Evolutionary conservation across 2,113 vertebrate genomes (phyloP), one percentile per base, ranked within the genome.

Genomic region (Ochotona curzoniae): DNA sequence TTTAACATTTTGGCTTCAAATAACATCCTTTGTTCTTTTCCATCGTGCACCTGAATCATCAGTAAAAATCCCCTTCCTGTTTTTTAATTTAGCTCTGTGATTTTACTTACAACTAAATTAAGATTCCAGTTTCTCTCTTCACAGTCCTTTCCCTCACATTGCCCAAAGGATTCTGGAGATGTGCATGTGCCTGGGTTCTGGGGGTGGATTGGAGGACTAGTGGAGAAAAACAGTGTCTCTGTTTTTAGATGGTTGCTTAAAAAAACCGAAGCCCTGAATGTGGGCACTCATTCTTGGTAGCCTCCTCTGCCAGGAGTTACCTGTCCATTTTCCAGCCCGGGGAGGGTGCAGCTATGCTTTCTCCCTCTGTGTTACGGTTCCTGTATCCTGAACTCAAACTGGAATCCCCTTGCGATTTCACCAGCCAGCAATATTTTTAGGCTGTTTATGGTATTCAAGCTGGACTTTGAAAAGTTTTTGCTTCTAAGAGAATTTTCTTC

Each of bases 401-500:
- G 47, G 26, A 63, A 69, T 78, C 88, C 17, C 15, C 18, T 38
- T 57, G 12, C 26, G 47, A 12, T 64, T 60, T 87, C 20, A 35
- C 30, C 44, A 63, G 75, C 1, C 44, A 67, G 47, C 12, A 38
- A 7, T 54, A 61, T 92, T 63, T 78, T 88, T 83, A 89, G 38
- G 44, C 21, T 23, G 71, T 66, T 81, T 95, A 54, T 80, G 61
- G 79, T 23, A 79, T 0, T 57, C 47, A 84, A 57, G 18, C 47
- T 82, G 66, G 74, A 49, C 23, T 78, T 90, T 32, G 1, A 47
- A 80, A 91, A 90, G 73, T 23, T n/a, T 47, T 64, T 61, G 18
- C 4, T 64, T 93, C 83, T 8, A 73, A 2, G 38, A 76, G 28
- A 87, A 83, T 35, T 83, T 67, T 82, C 63, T 89, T 69, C 79